Percentiles rank a stretch among this genome's conserved stretches.
Evolutionary conservation across 2,797 vertebrate species (phyloP).

Genomic region (Prionace glauca): DNA sequence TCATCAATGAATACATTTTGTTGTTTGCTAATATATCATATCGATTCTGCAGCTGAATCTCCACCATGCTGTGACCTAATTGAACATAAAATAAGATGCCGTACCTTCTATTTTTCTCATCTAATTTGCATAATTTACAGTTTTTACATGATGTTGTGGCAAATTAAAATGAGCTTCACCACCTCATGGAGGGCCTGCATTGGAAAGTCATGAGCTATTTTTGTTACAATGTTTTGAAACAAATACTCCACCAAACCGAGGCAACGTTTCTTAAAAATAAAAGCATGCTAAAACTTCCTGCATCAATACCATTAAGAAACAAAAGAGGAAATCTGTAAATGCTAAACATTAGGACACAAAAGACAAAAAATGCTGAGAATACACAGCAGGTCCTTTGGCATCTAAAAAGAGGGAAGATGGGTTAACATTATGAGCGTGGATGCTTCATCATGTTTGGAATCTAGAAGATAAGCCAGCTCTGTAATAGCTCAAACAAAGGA

Average conservation of each 20-base stretch:
- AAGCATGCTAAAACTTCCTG: background rate
- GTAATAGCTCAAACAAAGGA: background rate
- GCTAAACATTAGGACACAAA: background rate
- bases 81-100: background rate
- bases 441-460: background rate
- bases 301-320: background rate
- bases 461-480: background rate
- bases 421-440: background rate
- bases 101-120: background rate
- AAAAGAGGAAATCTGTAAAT: background rate
- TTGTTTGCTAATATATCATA: background rate
- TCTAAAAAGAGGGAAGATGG: background rate
- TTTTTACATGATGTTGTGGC: background rate
- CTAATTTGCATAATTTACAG: background rate
- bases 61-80: background rate
- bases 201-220: background rate
- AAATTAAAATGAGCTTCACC: background rate
- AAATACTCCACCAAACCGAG: background rate
- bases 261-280: background rate
- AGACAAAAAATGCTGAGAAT: background rate
- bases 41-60: background rate
- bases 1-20: background rate
- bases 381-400: background rate
- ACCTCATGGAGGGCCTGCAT: background rate
- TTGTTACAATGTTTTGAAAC: background rate